Conservation (phyloP, 2,113 vertebrate genomes). For the Sitta europaea region DNA sequence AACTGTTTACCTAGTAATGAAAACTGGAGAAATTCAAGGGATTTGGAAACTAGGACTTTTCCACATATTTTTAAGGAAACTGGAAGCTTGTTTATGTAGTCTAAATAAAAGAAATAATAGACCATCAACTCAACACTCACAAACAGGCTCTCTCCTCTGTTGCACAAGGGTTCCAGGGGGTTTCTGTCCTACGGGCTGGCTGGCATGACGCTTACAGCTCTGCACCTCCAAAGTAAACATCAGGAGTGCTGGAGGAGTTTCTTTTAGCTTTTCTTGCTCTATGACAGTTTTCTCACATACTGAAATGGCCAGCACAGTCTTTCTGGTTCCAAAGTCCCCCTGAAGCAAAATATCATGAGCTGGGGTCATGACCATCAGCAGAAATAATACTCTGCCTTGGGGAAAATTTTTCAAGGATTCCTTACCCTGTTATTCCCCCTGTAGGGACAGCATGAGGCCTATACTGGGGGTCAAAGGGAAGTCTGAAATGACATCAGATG, state of each 20-base stretch:
- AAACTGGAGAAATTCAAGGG: neutral
- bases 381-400: neutral
- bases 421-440: neutral
- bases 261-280: neutral
- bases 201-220: rapidly evolving
- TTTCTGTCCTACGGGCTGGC: neutral
- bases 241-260: neutral
- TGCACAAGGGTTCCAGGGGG: neutral
- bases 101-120: neutral
- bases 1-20: neutral
- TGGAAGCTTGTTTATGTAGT: neutral
- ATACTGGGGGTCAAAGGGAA: neutral
- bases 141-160: neutral
- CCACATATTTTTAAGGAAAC: neutral
- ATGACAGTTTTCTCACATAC: neutral
- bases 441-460: neutral
- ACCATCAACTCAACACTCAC: neutral
- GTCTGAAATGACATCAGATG: neutral
- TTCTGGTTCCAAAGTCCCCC: neutral
- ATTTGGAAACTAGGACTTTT: neutral
- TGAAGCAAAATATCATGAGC: neutral
- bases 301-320: neutral
- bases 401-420: neutral
- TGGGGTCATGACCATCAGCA: neutral
- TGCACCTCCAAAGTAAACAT: neutral